These are phyloP conservation scores for Psittacula echo DNA, from an alignment of 2,797 vertebrate genomes.

Conservation along the genomic window DNA sequence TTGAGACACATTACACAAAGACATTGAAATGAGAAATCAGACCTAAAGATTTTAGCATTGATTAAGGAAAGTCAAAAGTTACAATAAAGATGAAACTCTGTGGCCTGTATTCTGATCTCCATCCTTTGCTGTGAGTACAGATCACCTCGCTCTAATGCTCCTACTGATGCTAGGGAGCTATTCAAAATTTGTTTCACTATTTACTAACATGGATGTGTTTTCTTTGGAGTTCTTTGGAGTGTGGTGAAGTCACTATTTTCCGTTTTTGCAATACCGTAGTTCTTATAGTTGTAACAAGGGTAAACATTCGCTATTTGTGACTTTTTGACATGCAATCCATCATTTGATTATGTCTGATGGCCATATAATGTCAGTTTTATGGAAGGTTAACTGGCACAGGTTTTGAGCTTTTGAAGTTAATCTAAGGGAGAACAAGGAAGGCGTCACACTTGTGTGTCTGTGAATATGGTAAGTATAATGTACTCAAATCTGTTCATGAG, in stretches of 20 bases:
- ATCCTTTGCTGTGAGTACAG: neutral
- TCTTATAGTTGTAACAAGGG: constrained; percentile 52
- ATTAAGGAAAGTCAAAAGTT: constrained; percentile 72
- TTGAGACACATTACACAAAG: constrained; percentile 73
- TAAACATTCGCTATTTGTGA: constrained; percentile 69
- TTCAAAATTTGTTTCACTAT: neutral
- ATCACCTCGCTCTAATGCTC: neutral
- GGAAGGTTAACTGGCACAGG: constrained; percentile 74
- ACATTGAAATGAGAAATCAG: constrained; percentile 75
- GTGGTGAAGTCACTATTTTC: neutral
- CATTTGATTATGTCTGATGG: constrained; percentile 75
- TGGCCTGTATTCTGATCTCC: neutral
- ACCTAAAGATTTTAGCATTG: constrained; percentile 80
- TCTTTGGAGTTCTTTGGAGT: neutral
- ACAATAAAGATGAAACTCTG: constrained; percentile 49
- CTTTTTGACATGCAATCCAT: constrained; percentile 71
- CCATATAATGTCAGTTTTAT: constrained; percentile 76
- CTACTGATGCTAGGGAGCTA: neutral
- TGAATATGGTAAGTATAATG: constrained; percentile 41
- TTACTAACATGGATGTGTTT: constrained; percentile 22
- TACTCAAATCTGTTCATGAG: constrained; percentile 57
- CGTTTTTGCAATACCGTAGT: constrained; percentile 42
- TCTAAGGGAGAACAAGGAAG: constrained; percentile 46
- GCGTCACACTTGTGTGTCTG: constrained; percentile 50
- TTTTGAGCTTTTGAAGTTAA: constrained; percentile 75